phyloP scores from a whole-genome alignment of 64 coral and sea anemone genomes.

The Catalaphyllia jardinei region DNA sequence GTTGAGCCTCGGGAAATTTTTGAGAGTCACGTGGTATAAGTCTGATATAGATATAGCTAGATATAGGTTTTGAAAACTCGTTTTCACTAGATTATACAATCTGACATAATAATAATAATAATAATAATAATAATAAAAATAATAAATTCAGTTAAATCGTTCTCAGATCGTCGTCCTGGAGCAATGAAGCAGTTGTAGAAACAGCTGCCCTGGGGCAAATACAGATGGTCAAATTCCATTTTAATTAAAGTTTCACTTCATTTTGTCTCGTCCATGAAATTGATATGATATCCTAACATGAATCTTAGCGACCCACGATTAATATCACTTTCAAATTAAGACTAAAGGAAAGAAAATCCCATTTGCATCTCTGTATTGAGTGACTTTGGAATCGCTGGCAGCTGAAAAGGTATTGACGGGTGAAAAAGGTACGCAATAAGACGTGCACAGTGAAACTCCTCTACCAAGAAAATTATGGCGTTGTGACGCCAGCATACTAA shows the following conservation, averaged over 20 bases:
- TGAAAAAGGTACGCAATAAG: background rate
- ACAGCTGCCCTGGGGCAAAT: conserved; percentile 7
- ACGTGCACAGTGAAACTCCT: background rate
- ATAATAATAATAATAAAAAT: background rate
- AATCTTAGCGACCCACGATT: background rate
- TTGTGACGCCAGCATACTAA: background rate
- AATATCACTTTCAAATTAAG: background rate
- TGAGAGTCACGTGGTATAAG: too few species aligned
- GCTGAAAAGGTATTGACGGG: background rate
- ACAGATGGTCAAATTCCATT: background rate
- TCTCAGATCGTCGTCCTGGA: background rate
- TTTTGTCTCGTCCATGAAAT: background rate
- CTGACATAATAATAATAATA: too few species aligned
- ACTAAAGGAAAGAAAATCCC: background rate
- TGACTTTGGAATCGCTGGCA: background rate
- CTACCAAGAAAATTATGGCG: background rate
- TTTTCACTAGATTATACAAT: too few species aligned
- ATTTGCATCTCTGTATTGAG: background rate
- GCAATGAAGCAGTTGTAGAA: background rate
- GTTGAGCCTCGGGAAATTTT: too few species aligned
- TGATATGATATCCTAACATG: conserved; percentile 2
- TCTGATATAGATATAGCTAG: too few species aligned
- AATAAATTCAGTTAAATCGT: background rate
- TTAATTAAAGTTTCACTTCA: conserved; percentile 14
- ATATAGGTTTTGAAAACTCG: too few species aligned